A percentile compares a stretch with the other conserved stretches of the same genome.
phyloP scores from a whole-genome alignment of 2,797 vertebrate species.

The Pyrocephalus nanus region DNA sequence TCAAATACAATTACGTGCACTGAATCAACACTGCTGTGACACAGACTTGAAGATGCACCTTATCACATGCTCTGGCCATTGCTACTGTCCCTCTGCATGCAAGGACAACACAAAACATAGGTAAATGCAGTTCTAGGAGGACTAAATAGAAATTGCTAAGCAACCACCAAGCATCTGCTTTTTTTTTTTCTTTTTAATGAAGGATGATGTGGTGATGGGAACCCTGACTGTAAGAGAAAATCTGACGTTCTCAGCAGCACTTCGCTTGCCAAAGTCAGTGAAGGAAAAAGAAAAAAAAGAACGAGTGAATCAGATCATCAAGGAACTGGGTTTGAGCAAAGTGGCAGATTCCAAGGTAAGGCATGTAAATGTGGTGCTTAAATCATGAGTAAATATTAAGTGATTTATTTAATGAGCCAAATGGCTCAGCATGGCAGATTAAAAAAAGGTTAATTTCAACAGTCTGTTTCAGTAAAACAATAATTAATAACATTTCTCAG shows the following conservation, averaged over 20 bases:
- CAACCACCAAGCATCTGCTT: neutral
- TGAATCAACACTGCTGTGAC: neutral
- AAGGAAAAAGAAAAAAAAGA: slow-evolving; percentile 82
- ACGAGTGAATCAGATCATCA: slow-evolving; percentile 85
- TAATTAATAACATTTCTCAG: neutral
- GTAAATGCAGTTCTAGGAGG: neutral
- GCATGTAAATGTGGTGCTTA: neutral
- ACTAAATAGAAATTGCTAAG: neutral
- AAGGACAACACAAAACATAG: neutral
- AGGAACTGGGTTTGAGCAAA: slow-evolving; percentile 88
- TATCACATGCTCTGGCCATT: neutral
- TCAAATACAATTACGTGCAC: neutral
- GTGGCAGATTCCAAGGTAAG: slow-evolving; percentile 92
- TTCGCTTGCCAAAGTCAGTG: slow-evolving; percentile 86
- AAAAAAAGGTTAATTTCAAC: neutral
- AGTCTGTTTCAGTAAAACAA: neutral
- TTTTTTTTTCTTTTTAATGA: neutral
- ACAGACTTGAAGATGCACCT: neutral
- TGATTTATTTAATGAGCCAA: neutral
- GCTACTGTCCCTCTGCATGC: neutral
- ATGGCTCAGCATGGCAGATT: neutral
- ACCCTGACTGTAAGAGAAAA: slow-evolving; percentile 95
- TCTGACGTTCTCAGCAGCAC: slow-evolving; percentile 91
- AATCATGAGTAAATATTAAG: neutral
- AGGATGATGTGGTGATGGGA: slow-evolving; percentile 97